Base-by-base conservation (phyloP, 2,888 invertebrate genomes). In the Autographa pulchrina region DNA sequence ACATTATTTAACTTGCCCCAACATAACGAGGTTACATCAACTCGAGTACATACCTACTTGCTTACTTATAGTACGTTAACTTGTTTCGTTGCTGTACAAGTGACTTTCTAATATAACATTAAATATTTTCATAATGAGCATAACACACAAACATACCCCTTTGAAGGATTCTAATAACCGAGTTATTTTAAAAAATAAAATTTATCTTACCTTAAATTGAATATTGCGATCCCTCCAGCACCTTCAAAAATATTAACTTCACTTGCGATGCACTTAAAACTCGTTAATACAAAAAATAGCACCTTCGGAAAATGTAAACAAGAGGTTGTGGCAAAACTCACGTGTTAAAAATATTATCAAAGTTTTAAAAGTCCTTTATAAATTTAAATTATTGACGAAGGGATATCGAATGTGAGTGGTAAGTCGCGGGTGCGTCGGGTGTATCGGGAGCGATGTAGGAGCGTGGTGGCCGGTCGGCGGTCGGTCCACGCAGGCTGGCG, bases 91-190 rank as follows among this genome's bases (percentile, higher is more conserved):
- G 91, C 92, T 91, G 93, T 92, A 91, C 91, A 92, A 91, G 90
- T 91, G 88, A 94, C 94, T 94, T 94, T 94, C 94, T 94, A 94
- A 94, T 93, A 92, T 90, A 91, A 91, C 92, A 90, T 90, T 85
- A 85, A 86, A 83, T 86, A 86, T 87, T 84, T 86, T 85, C 83
- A 85, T 84, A 74, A 77, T 78, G 74, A 78, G 58, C 72, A 73
- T 77, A 71, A 69, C 59, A 65, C 63, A 65, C 69, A 75, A 73
- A 65, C 63, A 60, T 62, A 62, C 64, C 58, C 74, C 63, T 70
- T 62, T 48, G 59, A 65, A 65, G 63, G 48, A 58, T 66, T 64
- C 14, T 9, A 56, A 74, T 62, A 59, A 72, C 66, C 69, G 35
- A 69, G 56, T 65, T 70, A 71, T 65, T 73, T 78, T 72, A 16